Evolutionary conservation across 1,140 invertebrate genomes (phyloP).

Genomic region (Drosophila lacertosa): DNA sequence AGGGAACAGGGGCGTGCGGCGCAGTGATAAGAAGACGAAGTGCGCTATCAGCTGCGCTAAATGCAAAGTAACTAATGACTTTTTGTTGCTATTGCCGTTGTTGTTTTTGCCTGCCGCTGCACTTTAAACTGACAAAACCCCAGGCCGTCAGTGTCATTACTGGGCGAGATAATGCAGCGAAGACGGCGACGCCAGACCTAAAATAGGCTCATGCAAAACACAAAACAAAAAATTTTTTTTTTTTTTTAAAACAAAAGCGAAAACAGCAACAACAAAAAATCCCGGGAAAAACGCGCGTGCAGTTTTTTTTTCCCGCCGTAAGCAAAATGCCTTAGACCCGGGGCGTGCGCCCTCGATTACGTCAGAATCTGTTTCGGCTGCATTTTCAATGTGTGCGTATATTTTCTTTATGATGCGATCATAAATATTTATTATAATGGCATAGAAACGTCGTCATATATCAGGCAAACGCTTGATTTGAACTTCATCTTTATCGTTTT

Average conservation of each 20-base stretch:
- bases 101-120: slow-evolving; percentile 55
- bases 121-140: slow-evolving; percentile 60
- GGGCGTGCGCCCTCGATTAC: slow-evolving; percentile 71
- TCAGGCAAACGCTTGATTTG: too few species aligned
- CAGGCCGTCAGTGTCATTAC: slow-evolving; percentile 69
- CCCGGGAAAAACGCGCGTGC: slow-evolving; percentile 75
- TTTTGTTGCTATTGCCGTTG: slow-evolving; percentile 22
- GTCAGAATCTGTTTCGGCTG: slow-evolving; percentile 60
- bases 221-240: not conserved
- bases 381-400: slow-evolving; percentile 3
- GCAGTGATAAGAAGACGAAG: slow-evolving; percentile 38
- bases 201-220: slow-evolving; percentile 61
- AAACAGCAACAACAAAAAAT: slow-evolving; percentile 40
- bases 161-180: slow-evolving; percentile 60
- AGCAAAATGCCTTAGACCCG: slow-evolving; percentile 46
- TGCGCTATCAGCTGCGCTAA: slow-evolving; percentile 71
- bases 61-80: slow-evolving; percentile 73
- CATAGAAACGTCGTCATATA: too few species aligned
- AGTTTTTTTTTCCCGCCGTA: slow-evolving; percentile 69
- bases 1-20: not conserved
- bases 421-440: slow-evolving; percentile 38
- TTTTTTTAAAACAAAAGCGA: not conserved
- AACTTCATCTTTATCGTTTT: slow-evolving; percentile 21
- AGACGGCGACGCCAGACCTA: slow-evolving; percentile 35
- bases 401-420: not conserved